phyloP scores from a whole-genome alignment of 2,113 vertebrate species.

The Scomber scombrus region DNA sequence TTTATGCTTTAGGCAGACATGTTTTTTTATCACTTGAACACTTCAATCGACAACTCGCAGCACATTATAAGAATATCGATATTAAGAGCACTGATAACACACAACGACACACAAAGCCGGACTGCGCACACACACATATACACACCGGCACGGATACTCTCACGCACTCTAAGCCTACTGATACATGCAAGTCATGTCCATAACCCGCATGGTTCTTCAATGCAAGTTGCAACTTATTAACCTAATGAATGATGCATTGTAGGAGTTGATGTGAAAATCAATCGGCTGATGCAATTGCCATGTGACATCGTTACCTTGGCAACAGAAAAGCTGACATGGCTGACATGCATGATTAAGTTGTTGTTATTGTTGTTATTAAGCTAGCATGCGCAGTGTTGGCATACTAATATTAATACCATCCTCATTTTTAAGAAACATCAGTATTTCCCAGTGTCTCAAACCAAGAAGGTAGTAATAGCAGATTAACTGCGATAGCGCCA shows the following conservation, averaged over 20 bases:
- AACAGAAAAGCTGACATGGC: too few species aligned
- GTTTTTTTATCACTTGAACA: slow-evolving; percentile 27
- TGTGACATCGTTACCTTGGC: too few species aligned
- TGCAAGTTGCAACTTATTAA: slow-evolving; percentile 68
- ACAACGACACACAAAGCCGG: slow-evolving; percentile 51
- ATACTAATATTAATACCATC: too few species aligned
- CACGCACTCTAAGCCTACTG: slow-evolving; percentile 73
- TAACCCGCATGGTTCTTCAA: slow-evolving; percentile 61
- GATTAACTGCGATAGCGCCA: too few species aligned
- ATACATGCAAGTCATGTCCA: slow-evolving; percentile 78
- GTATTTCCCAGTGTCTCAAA: too few species aligned
- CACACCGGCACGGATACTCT: slow-evolving; percentile 75
- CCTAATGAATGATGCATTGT: slow-evolving; percentile 14
- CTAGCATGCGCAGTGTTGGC: too few species aligned
- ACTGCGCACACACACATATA: slow-evolving; percentile 56
- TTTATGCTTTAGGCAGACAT: not conserved
- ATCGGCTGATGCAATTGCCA: slow-evolving; percentile 39
- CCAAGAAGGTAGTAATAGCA: too few species aligned
- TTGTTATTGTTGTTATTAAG: too few species aligned
- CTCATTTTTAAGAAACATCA: too few species aligned
- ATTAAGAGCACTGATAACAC: slow-evolving; percentile 35
- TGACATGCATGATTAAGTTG: too few species aligned
- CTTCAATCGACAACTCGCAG: slow-evolving; percentile 24
- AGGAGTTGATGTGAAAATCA: slow-evolving; percentile 17
- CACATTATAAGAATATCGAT: slow-evolving; percentile 31